Conservation (phyloP, 2,888 invertebrate genomes). For the Choristoneura rosaceana region DNA sequence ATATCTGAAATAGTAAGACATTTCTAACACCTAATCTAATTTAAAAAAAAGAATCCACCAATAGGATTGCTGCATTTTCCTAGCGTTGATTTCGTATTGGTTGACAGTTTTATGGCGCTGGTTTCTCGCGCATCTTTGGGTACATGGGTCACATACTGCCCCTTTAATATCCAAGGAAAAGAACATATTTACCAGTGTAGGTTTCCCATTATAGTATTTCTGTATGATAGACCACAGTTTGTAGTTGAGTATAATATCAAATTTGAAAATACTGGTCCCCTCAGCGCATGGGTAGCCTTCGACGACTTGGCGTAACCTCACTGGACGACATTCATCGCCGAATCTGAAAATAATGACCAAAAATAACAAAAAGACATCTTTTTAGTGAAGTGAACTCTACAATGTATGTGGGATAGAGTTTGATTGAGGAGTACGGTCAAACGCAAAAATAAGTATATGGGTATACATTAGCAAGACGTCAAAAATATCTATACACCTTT, state of each 20-base stretch:
- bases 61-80: too few relatives aligned
- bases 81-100: too few relatives aligned
- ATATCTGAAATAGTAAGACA: slow-evolving; percentile 85
- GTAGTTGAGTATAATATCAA: slow-evolving; percentile 92
- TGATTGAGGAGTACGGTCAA: too few relatives aligned
- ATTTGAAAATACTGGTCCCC: slow-evolving; percentile 88
- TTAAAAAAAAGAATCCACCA: not conserved
- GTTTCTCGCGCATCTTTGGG: too few relatives aligned
- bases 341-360: slow-evolving; percentile 81
- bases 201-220: slow-evolving; percentile 90
- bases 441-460: too few relatives aligned
- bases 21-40: not conserved
- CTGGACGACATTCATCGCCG: slow-evolving; percentile 90
- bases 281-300: slow-evolving; percentile 88
- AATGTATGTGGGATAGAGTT: too few relatives aligned
- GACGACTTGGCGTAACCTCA: slow-evolving; percentile 89
- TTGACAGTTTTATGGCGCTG: too few relatives aligned
- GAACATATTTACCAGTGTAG: slow-evolving; percentile 85
- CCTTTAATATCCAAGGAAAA: too few relatives aligned
- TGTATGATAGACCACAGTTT: slow-evolving; percentile 89
- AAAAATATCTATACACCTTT: too few relatives aligned
- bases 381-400: too few relatives aligned
- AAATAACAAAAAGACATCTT: not conserved
- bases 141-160: too few relatives aligned
- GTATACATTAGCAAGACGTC: too few relatives aligned